phyloP scores from a whole-genome alignment of 2,113 vertebrate genomes.

The Cynopterus brachyotis region DNA sequence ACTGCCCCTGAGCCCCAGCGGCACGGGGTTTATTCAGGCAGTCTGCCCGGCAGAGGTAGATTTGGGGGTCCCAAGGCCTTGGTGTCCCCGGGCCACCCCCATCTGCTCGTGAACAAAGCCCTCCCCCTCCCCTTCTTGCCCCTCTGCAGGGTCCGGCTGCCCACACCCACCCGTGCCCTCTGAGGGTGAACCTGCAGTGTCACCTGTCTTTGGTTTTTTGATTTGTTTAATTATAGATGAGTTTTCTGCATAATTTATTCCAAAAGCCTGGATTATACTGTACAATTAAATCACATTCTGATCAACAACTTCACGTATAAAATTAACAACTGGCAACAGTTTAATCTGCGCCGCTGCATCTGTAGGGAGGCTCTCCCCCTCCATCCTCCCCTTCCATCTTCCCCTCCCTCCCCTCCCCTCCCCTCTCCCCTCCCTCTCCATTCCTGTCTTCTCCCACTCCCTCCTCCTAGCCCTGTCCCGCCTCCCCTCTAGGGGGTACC shows the following conservation, averaged over 20 bases:
- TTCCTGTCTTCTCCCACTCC: neutral
- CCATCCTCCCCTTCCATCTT: neutral
- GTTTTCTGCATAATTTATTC: constrained; percentile 73
- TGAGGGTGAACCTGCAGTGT: neutral
- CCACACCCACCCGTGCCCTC: constrained; percentile 50
- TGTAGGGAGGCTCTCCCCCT: neutral
- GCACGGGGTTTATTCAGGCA: neutral
- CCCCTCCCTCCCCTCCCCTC: fast-evolving
- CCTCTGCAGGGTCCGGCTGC: constrained; percentile 33
- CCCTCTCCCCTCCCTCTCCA: fast-evolving
- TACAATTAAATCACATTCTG: constrained; percentile 77
- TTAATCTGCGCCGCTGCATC: constrained; percentile 50
- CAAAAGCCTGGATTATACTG: constrained; percentile 65
- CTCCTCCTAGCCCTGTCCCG: neutral
- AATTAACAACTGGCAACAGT: constrained; percentile 76
- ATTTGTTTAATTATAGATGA: constrained; percentile 79
- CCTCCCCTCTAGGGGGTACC: neutral
- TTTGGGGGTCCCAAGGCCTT: neutral
- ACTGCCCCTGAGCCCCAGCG: neutral
- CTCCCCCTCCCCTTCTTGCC: neutral
- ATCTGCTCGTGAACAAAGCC: neutral
- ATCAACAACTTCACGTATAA: constrained; percentile 70
- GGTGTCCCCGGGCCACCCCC: neutral
- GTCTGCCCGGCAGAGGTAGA: neutral
- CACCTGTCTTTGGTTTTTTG: constrained; percentile 66